Conservation (phyloP, 2,113 vertebrate species). For the Bos indicus region DNA sequence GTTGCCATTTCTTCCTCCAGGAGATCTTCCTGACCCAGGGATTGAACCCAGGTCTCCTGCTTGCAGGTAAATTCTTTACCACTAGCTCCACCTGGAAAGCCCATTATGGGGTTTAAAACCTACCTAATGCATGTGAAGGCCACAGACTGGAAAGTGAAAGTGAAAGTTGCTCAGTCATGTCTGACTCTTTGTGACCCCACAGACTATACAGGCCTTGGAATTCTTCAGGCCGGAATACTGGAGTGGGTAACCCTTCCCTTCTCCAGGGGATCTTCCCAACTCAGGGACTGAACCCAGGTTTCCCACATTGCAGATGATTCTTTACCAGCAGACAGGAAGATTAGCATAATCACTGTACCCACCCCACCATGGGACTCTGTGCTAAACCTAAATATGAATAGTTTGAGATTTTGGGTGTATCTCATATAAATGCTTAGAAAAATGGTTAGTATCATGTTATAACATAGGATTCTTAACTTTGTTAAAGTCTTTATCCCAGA, state of each 20-base stretch:
- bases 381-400: not conserved
- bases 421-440: not conserved
- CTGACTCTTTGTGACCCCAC: not conserved
- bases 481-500: not conserved
- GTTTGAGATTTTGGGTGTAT: not conserved
- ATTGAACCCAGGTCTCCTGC: not conserved
- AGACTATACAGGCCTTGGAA: not conserved
- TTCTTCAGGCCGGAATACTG: not conserved
- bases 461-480: not conserved
- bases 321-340: not conserved
- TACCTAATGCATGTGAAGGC: not conserved
- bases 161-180: not conserved
- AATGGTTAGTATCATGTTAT: not conserved
- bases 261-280: not conserved
- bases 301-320: not conserved
- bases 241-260: not conserved
- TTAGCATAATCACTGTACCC: not conserved
- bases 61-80: not conserved
- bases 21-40: not conserved
- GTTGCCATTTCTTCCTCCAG: not conserved
- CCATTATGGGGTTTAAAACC: not conserved
- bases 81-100: not conserved
- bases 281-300: not conserved
- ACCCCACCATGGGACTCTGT: not conserved
- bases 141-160: not conserved